These are phyloP conservation scores for Furcula furcula DNA, from an alignment of 2,888 invertebrate genomes.

Conservation along the genomic window DNA sequence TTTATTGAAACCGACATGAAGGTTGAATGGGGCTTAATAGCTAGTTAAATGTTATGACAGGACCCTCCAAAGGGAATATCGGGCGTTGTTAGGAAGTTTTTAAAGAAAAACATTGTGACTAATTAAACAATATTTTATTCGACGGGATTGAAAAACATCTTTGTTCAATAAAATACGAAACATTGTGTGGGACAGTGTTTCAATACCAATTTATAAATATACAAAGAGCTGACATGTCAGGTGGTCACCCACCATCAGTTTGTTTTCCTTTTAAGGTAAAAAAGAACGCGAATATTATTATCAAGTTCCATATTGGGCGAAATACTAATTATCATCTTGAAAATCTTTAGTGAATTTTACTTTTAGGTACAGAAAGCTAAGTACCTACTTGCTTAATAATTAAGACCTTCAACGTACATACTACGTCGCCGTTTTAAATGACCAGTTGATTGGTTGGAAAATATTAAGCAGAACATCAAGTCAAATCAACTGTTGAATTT, in stretches of 20 bases:
- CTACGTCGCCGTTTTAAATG: neutral
- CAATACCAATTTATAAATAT: neutral
- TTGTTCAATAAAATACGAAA: too few species aligned
- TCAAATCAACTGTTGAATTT: too few species aligned
- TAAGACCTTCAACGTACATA: neutral
- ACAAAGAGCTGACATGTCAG: neutral
- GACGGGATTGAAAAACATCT: too few species aligned
- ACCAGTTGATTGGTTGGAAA: too few species aligned
- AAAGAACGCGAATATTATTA: slow-evolving; percentile 4
- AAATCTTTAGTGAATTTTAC: neutral
- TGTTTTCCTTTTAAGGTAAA: neutral
- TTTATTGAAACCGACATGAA: slow-evolving; percentile 23
- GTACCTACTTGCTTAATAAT: neutral
- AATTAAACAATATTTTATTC: too few species aligned
- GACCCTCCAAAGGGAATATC: slow-evolving; percentile 9
- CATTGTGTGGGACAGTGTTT: neutral
- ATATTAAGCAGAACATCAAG: too few species aligned
- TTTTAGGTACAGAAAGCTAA: neutral
- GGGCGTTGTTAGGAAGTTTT: slow-evolving; percentile 7
- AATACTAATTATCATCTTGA: neutral
- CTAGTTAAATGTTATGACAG: slow-evolving; percentile 21
- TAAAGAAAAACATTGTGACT: too few species aligned
- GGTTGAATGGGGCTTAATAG: slow-evolving; percentile 26
- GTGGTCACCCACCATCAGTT: too few species aligned
- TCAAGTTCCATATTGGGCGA: slow-evolving; percentile 4